Base-by-base conservation (phyloP, 2,888 invertebrate species). In the Pseudococcus viburni region DNA sequence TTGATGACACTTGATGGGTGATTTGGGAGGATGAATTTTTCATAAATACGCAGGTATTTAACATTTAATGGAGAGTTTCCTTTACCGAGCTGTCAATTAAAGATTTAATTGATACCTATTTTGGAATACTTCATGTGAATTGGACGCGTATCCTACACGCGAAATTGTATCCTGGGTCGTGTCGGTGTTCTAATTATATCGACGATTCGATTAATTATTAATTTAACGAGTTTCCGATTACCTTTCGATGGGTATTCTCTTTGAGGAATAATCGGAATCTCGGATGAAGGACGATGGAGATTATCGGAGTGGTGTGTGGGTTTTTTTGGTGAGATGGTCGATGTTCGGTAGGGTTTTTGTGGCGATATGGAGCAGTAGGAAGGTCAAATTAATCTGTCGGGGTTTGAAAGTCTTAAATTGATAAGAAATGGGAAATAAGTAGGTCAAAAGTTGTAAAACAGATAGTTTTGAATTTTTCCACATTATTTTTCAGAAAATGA, bases 71-170 rank as follows among this genome's bases (percentile, higher is more conserved):
- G n/a, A 8, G 15, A 68, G 26, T 26, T 68, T 26, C 68, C 22
- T 26, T 26, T 11, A 68, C 22, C 19, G 68, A 26, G 68, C 55
- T 68, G 68, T 68, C 68, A 68, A 68, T 68, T 68, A 68, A 68
- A 26, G 68, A 26, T 68, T 68, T 68, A 68, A 68, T 68, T 68
- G 68, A 68, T 68, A 68, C 26, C 68, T 68, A 26, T 55, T 33
- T 55, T 55, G 7, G 68, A 68, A 68, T 68, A 68, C n/a, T 64
- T 12, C 5, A 11, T 4, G 68, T 15, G 68, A 1, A 22, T 68
- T 26, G 11, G 68, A 68, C n/a, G 55, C n/a, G 55, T 15, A 55
- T 5, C 55, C n/a, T 51, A 51, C 15, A 51, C 42, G 42, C 42
- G 42, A 42, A 42, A 42, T 8, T 42, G 48, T 51, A 15, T 51